Percentiles rank a stretch among this genome's conserved stretches.
These are phyloP conservation scores for Phaethornis superciliosus DNA, from an alignment of 2,113 vertebrate species.

Conservation along the genomic window DNA sequence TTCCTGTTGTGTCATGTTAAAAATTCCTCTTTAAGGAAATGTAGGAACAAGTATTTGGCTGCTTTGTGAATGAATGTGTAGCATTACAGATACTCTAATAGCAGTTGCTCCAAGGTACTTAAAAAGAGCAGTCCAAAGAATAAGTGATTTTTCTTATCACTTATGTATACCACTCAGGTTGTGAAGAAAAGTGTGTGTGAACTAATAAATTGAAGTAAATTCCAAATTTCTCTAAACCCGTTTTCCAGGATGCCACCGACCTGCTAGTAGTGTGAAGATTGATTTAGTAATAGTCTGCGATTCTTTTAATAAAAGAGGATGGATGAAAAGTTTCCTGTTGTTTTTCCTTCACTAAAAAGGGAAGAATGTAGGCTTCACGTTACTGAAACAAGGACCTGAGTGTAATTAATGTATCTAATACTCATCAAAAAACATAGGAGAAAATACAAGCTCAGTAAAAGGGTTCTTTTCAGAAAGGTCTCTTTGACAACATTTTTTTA, in stretches of 20 bases:
- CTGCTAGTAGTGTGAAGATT: not conserved
- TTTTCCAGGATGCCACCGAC: not conserved
- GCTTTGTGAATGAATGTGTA: not conserved
- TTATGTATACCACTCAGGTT: not conserved
- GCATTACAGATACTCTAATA: not conserved
- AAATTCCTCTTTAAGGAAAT: not conserved
- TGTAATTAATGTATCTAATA: not conserved
- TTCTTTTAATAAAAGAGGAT: not conserved
- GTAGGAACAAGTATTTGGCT: not conserved
- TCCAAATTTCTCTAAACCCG: not conserved
- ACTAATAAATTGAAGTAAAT: not conserved
- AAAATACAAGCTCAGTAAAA: not conserved
- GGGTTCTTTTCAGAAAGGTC: not conserved
- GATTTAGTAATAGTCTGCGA: not conserved
- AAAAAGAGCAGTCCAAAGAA: not conserved
- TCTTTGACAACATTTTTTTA: not conserved
- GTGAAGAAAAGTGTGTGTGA: not conserved
- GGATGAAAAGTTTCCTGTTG: not conserved
- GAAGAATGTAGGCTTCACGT: not conserved
- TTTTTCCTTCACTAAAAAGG: not conserved
- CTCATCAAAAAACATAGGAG: not conserved
- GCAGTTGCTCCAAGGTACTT: not conserved
- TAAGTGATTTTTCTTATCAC: not conserved
- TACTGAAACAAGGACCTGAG: not conserved
- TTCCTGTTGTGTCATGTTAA: not conserved